Evolutionary conservation across 2,888 invertebrate species (phyloP).

Genomic region (Andricus curvator): DNA sequence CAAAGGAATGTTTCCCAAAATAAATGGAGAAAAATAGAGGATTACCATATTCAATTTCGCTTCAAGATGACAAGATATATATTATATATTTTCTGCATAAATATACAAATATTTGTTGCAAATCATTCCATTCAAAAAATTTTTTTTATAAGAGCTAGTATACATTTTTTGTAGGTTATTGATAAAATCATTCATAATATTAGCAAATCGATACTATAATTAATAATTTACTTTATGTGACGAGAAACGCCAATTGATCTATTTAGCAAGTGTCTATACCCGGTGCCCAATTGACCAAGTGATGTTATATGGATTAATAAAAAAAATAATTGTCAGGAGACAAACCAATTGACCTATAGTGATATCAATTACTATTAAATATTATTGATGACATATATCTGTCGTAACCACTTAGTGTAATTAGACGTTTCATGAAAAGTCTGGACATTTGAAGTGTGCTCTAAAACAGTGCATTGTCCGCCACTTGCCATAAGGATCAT

Average conservation of each 20-base stretch:
- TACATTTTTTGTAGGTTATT: too few species aligned
- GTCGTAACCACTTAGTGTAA: too few species aligned
- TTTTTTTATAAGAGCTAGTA: too few species aligned
- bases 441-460: too few species aligned
- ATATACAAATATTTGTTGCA: too few species aligned
- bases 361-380: not conserved
- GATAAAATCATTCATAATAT: not conserved
- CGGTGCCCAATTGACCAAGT: not conserved
- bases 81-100: too few species aligned
- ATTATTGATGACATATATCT: not conserved
- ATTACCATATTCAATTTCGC: not conserved
- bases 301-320: not conserved
- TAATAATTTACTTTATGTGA: not conserved
- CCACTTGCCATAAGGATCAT: too few species aligned
- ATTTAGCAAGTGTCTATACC: not conserved
- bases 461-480: too few species aligned
- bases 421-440: too few species aligned
- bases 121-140: too few species aligned
- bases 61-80: too few species aligned
- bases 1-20: not conserved
- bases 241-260: not conserved
- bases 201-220: not conserved
- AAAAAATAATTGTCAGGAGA: not conserved
- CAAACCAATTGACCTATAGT: not conserved
- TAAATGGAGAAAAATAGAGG: not conserved